These are phyloP conservation scores for Mastomys coucha DNA, from an alignment of 2,113 vertebrate species.

Conservation along the genomic window DNA sequence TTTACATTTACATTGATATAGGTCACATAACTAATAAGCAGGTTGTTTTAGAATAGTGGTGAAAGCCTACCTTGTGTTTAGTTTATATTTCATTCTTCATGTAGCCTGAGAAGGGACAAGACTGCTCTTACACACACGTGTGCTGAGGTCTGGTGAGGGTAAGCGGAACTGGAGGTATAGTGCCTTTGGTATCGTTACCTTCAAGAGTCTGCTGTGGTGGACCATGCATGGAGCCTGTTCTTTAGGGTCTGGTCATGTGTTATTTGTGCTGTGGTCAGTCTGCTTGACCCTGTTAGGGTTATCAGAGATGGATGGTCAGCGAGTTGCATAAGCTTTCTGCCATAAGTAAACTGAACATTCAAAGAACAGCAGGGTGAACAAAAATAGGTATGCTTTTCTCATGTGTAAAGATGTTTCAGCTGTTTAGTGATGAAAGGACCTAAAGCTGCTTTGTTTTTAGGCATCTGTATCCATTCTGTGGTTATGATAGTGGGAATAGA, in stretches of 20 bases:
- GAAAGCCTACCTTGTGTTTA: background rate
- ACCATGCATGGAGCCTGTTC: background rate
- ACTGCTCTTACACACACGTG: background rate
- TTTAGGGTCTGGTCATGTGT: background rate
- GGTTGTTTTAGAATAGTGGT: background rate
- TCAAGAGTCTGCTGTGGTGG: background rate
- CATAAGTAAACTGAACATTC: background rate
- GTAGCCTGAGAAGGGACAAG: background rate
- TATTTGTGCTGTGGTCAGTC: background rate
- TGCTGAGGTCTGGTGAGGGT: background rate
- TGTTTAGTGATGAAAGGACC: background rate
- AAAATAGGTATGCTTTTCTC: constrained; percentile 4
- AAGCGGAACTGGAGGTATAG: no score
- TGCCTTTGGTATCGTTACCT: background rate
- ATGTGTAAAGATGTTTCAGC: background rate
- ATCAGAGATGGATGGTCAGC: background rate
- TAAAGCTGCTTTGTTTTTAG: background rate
- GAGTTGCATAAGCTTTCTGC: constrained; percentile 12
- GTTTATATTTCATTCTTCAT: background rate
- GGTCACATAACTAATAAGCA: background rate
- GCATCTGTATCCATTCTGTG: background rate
- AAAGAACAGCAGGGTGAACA: background rate
- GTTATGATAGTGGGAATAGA: background rate
- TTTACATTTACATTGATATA: background rate
- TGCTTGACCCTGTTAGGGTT: background rate